Base-by-base conservation (phyloP, 2,113 vertebrate genomes). In the Seriola aureovittata region DNA sequence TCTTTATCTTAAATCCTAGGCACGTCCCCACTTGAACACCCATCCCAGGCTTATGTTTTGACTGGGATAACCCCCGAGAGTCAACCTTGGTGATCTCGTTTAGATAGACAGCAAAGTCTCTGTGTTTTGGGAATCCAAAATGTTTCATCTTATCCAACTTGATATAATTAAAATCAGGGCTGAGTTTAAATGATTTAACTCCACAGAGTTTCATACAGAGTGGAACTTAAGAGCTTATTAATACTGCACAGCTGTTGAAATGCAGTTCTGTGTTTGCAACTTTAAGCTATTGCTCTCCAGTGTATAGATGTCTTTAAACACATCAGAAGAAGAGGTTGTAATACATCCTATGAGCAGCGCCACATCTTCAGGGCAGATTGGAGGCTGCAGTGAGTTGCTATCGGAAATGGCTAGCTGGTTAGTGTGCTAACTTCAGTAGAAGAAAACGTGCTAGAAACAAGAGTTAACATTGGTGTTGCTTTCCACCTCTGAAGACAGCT, bases 21-120 rank as follows among this genome's bases (percentile, higher is more conserved):
- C 92, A 82, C 85, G 93, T 65, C 87, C 71, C 16, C 50, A 55
- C 94, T 48, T 79, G 92, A 92, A 48, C 13, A 40, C 50, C 60
- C 71, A 70, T 46, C 68, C 40, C n/a, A 13, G 48, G 48, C 72
- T 55, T 12, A 36, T 92, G 84, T 90, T 94, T 81, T 85, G 88
- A 87, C 88, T 87, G 64, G 69, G 71, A 78, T 44, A 48, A 85
- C 17, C 81, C 38, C 69, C 10, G 11, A 80, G 36, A 82, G 70
- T 38, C 71, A 2, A 40, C 58, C 19, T 14, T 1, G 40, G 13
- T 66, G 86, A 84, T 79, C 68, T 78, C 8, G 23, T 73, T 78
- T 21, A 66, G 60, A 82, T 46, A 63, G 59, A 81, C 21, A 68
- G 85, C 58, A 46, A 63, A 83, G 64, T 16, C 46, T 55, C 17